phyloP scores from a whole-genome alignment of 2,888 invertebrate genomes.

The Drosophila flavopinicola region DNA sequence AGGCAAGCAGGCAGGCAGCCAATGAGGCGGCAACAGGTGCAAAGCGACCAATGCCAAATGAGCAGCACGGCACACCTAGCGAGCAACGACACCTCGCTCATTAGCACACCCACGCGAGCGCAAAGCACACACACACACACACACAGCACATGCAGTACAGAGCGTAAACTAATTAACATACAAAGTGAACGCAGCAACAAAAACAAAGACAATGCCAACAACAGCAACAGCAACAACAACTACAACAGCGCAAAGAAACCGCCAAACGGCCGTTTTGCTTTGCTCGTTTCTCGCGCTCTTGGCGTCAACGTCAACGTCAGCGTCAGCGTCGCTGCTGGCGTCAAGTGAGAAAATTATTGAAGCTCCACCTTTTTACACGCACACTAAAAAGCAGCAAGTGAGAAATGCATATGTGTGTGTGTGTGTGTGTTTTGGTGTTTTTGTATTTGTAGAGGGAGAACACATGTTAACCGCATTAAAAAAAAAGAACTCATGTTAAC shows the following conservation, averaged over 20 bases:
- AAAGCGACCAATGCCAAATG: constrained; percentile 63
- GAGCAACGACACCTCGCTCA: constrained; percentile 63
- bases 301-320: constrained; percentile 25
- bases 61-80: constrained; percentile 62
- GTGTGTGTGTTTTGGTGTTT: constrained; percentile 21
- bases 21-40: constrained; percentile 74
- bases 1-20: constrained; percentile 41
- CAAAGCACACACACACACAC: constrained; percentile 23
- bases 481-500: constrained; percentile 71
- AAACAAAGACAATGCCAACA: constrained; percentile 25
- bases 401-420: constrained; percentile 26
- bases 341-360: constrained; percentile 73
- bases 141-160: constrained; percentile 31
- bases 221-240: constrained; percentile 28
- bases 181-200: constrained; percentile 58
- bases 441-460: constrained; percentile 27
- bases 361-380: constrained; percentile 76
- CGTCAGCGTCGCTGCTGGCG: constrained; percentile 39
- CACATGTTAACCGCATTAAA: constrained; percentile 80
- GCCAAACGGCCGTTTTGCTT: constrained; percentile 39
- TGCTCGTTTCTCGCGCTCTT: constrained; percentile 44
- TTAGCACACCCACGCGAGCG: constrained; percentile 65
- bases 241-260: constrained; percentile 31
- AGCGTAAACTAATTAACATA: constrained; percentile 75
- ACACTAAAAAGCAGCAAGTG: constrained; percentile 42